Evolutionary conservation across 2,797 vertebrate species (phyloP).

Genomic region (Ceryle rudis): DNA sequence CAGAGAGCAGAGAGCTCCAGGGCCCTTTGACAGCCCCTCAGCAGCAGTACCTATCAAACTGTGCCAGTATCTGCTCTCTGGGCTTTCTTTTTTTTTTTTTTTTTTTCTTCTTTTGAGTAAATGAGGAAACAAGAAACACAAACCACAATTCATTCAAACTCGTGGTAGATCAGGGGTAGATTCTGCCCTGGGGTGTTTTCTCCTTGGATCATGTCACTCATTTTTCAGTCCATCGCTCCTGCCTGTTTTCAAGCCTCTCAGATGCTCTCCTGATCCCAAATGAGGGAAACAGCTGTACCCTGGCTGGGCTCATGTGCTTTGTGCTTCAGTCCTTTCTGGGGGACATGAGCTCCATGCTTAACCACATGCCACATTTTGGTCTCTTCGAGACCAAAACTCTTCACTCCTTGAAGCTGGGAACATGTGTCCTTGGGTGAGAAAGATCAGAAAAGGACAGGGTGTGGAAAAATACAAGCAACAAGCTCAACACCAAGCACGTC

Average conservation of each 20-base stretch:
- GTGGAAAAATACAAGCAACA: slow-evolving; percentile 24
- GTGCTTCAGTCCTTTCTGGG: neutral
- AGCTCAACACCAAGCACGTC: neutral
- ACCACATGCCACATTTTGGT: neutral
- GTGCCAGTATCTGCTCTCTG: neutral
- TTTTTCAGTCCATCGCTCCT: neutral
- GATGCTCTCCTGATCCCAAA: neutral
- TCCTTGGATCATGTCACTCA: neutral
- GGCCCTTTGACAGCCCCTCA: neutral
- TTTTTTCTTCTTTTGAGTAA: neutral
- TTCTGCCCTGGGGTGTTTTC: neutral
- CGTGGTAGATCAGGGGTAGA: neutral
- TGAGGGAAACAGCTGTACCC: neutral
- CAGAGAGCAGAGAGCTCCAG: neutral
- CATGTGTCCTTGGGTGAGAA: neutral
- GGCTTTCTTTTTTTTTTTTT: no score
- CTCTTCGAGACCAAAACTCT: neutral
- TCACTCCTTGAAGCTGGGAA: neutral
- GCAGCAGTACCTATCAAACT: neutral
- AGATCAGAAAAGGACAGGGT: slow-evolving; percentile 1
- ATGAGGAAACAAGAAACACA: neutral
- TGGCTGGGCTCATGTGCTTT: neutral
- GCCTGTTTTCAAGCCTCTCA: neutral
- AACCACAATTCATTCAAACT: neutral
- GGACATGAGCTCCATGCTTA: neutral